A percentile compares a stretch with the other conserved stretches of the same genome.
These are phyloP conservation scores for Ambastaia sidthimunki DNA, from an alignment of 2,797 vertebrate species.

Conservation along the genomic window DNA sequence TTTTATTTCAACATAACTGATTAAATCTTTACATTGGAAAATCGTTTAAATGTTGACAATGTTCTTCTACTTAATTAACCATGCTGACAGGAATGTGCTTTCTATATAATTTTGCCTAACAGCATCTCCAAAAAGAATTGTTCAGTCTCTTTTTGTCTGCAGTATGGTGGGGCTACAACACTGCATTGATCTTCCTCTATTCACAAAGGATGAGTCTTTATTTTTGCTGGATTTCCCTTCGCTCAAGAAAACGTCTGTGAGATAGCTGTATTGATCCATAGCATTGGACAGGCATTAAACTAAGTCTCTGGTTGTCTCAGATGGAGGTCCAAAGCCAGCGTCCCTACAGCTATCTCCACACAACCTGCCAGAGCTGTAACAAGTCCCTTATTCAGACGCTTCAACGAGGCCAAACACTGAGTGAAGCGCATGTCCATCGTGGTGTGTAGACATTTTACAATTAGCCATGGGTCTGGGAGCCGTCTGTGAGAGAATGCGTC, in stretches of 20 bases:
- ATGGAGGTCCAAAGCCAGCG: slow-evolving; percentile 51
- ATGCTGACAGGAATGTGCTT: slow-evolving; percentile 5
- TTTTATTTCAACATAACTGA: background rate
- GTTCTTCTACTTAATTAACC: slow-evolving; percentile 6
- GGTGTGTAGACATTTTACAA: slow-evolving; percentile 13
- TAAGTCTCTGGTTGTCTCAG: slow-evolving; percentile 51
- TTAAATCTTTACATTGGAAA: background rate
- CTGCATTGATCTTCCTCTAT: slow-evolving; percentile 51
- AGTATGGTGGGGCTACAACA: slow-evolving; percentile 22
- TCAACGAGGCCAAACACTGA: slow-evolving; percentile 36
- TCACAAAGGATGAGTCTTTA: slow-evolving; percentile 32
- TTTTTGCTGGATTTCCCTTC: slow-evolving; percentile 52
- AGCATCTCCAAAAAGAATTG: slow-evolving; percentile 34
- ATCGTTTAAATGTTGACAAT: background rate
- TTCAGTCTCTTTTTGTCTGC: slow-evolving; percentile 29
- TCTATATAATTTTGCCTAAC: slow-evolving; percentile 21
- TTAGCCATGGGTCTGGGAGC: background rate
- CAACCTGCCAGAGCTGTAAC: slow-evolving; percentile 44
- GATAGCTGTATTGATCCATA: slow-evolving; percentile 56
- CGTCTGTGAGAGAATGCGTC: background rate
- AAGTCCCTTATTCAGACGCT: slow-evolving; percentile 19
- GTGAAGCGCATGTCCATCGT: slow-evolving; percentile 17
- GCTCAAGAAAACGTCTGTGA: slow-evolving; percentile 53
- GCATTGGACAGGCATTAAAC: slow-evolving; percentile 57
- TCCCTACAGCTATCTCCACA: slow-evolving; percentile 41